Percentiles rank a stretch among this genome's conserved stretches.
These are phyloP conservation scores for Orthosia gracilis DNA, from an alignment of 2,888 invertebrate species.

Conservation along the genomic window DNA sequence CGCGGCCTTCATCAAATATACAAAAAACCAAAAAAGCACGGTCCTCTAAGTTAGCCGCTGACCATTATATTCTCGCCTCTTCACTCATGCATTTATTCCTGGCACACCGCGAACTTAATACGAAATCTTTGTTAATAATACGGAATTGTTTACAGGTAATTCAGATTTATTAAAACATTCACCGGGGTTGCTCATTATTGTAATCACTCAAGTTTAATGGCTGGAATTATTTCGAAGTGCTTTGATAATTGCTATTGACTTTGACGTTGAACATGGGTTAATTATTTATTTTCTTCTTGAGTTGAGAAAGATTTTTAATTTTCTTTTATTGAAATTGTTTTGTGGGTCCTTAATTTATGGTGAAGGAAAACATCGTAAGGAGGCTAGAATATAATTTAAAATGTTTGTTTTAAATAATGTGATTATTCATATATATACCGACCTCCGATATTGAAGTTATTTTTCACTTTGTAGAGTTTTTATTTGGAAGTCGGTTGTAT, in stretches of 20 bases:
- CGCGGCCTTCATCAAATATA: no score
- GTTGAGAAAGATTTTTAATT: background rate
- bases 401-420: no score
- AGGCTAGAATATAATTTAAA: no score
- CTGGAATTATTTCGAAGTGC: slow-evolving; percentile 20
- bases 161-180: slow-evolving; percentile 17
- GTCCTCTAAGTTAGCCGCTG: background rate
- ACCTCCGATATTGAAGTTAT: no score
- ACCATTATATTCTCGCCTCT: no score
- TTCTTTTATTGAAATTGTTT: background rate
- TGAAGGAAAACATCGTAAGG: no score
- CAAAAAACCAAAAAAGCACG: background rate
- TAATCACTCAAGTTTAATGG: slow-evolving; percentile 18
- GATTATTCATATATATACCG: no score
- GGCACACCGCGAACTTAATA: background rate
- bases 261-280: slow-evolving; percentile 5
- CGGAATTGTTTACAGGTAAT: slow-evolving; percentile 17
- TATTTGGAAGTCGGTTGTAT: no score
- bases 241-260: slow-evolving; percentile 5
- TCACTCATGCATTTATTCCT: slow-evolving; percentile 11
- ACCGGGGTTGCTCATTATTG: slow-evolving; percentile 22
- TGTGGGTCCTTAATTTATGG: no score
- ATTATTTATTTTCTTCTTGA: background rate
- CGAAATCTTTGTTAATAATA: background rate
- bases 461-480: no score